Evolutionary conservation across 2,113 vertebrate genomes (phyloP).

Genomic region (Periophthalmodon schlosseri): DNA sequence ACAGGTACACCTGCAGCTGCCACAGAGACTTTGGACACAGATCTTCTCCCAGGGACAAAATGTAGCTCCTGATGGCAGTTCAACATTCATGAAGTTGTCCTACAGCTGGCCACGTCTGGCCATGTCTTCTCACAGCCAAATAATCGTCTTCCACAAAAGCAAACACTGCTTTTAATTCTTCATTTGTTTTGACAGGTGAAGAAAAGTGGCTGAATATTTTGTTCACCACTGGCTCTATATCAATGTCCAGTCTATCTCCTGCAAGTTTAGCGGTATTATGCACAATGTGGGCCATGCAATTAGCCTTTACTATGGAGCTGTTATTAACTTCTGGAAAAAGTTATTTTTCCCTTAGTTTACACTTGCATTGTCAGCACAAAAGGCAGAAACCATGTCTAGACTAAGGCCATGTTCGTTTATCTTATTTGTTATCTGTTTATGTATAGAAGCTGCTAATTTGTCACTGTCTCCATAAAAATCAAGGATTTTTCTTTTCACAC

Average conservation of each 20-base stretch:
- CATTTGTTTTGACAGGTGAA: neutral
- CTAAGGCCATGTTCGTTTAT: conserved; percentile 16
- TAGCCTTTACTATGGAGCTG: conserved; percentile 22
- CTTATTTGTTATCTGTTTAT: conserved; percentile 24
- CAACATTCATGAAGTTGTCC: conserved; percentile 1
- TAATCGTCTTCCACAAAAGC: conserved; percentile 16
- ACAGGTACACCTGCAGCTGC: conserved; percentile 5
- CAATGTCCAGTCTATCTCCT: neutral
- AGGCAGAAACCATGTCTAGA: no score
- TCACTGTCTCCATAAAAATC: conserved; percentile 18
- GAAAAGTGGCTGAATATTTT: conserved; percentile 23
- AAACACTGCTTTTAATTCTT: conserved; percentile 18
- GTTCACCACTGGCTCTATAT: conserved; percentile 1
- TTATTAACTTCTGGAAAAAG: conserved; percentile 28
- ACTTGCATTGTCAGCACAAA: conserved; percentile 33
- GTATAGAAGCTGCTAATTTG: conserved; percentile 7
- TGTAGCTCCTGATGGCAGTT: neutral
- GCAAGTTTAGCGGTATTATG: conserved; percentile 28
- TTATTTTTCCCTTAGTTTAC: conserved; percentile 35
- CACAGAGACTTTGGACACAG: conserved; percentile 2
- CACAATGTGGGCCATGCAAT: conserved; percentile 36
- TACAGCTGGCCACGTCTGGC: neutral
- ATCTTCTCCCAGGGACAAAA: neutral
- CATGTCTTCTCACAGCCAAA: neutral
- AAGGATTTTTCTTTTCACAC: conserved; percentile 14